Conservation (phyloP, 2,797 vertebrate species). For the Hypotaenidia okinawae region DNA sequence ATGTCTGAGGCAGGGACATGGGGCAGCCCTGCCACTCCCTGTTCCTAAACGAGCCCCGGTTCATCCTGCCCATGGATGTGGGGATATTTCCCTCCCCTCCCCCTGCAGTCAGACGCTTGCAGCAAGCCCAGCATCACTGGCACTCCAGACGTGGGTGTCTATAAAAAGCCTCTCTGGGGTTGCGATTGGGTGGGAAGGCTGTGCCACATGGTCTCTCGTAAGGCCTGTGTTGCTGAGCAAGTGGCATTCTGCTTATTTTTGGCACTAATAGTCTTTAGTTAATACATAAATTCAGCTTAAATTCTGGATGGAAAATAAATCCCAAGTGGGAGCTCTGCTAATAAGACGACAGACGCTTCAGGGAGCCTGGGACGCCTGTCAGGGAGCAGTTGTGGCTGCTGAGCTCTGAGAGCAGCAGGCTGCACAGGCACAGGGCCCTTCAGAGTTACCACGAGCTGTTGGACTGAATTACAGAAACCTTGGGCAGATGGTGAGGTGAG, state of each 20-base stretch:
- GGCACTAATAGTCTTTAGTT: constrained; percentile 73
- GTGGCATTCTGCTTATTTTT: constrained; percentile 69
- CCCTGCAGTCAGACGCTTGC: constrained; percentile 42
- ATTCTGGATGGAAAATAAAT: constrained; percentile 69
- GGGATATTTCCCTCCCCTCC: constrained; percentile 31
- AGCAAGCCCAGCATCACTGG: constrained; percentile 9
- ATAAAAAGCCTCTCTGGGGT: constrained; percentile 63
- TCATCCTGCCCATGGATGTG: background rate
- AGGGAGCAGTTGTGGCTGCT: background rate
- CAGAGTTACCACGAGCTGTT: background rate
- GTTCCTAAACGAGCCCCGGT: background rate
- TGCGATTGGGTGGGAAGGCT: constrained; percentile 60
- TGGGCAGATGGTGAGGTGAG: background rate
- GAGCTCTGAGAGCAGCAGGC: background rate
- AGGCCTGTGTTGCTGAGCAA: constrained; percentile 67
- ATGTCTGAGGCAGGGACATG: background rate
- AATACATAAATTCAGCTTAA: constrained; percentile 70
- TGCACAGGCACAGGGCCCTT: background rate
- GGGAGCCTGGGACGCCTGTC: constrained; percentile 49
- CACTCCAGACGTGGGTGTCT: constrained; percentile 50
- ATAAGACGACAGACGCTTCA: constrained; percentile 40
- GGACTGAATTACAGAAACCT: background rate
- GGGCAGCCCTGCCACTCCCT: background rate
- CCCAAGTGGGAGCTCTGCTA: constrained; percentile 60
- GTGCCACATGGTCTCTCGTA: constrained; percentile 59